Evolutionary conservation across 2,888 invertebrate species (phyloP), one percentile per base, ranked within the genome.

Genomic region (Athalia cordata): DNA sequence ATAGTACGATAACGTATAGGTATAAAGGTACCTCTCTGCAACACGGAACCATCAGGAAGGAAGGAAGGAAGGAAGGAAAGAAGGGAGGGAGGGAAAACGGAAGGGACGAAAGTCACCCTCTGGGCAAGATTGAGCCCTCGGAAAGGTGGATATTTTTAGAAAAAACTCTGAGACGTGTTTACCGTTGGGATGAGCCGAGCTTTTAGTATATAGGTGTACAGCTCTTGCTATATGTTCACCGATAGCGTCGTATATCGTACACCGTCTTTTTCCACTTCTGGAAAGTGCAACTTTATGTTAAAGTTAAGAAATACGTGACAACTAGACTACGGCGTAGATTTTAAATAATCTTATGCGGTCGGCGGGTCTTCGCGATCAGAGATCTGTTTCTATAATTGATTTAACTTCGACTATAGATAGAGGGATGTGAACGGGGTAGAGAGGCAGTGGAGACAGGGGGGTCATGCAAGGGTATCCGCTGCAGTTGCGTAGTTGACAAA

Each of bases 341-440:
- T 52, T 59, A 59, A 72, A 59, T 57, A 57, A 15, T 13, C 13
- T 7, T 1, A 57, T 45, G 13, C 72, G 13, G 7, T 29, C 29
- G 29, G 1, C 29, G 29, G 29, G 29, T 29, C 29, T 29, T 29
- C 29, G 29, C 57, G 72, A 72, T 72, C 72, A 72, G 57, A 59
- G 72, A 72, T 72, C 72, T 59, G 72, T 72, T 72, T 72, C 72
- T 59, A 13, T 72, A 72, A 72, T 72, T 72, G 72, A 72, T 72
- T 72, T 72, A 72, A 72, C 57, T 72, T 72, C 13, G 43, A 47
- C 66, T 50, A 8, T 49, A 52, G 49, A 52, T 43, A 29, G 8
- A 8, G 7, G 11, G 47, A 43, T 62, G 43, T 62, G 15, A 4
- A 7, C 4, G 4, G 6, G 15, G 29, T 47, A 13, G 13, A 45